Base-by-base conservation (phyloP, 2,113 vertebrate genomes). In the Nettapus auritus region DNA sequence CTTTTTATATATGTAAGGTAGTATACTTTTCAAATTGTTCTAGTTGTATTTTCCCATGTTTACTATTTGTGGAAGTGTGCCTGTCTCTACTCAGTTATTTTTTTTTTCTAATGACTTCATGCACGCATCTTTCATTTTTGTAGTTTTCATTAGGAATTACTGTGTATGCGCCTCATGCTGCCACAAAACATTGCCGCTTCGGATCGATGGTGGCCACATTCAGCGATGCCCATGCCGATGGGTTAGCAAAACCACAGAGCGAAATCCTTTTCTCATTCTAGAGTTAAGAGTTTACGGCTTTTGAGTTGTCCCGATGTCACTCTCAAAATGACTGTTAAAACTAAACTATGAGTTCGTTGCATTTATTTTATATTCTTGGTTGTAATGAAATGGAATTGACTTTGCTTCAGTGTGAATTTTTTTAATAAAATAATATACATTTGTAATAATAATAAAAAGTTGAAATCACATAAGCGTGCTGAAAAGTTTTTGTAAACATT, bases 351-450 rank as follows among this genome's bases (percentile, higher is more conserved):
- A 98, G 96, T 98, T 98, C 98, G 97, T 98, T 98, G 98, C 98
- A 98, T 99, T 99, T 98, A 98, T 99, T 99, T 99, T 99, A 97
- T 99, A 99, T 99, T 97, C 97, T 98, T 97, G 98, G 98, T 98
- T 98, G 98, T 99, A 99, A 99, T 99, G 98, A 99, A 99, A 98
- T 97, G 97, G 98, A 98, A 98, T 98, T 98, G 98, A 98, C 98
- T 98, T 98, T 97, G 97, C 91, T 97, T 98, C 95, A 95, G 83
- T 97, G 96, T 97, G 97, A 82, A 89, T 98, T 97, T 97, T 97
- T 97, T 96, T 70, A 94, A 97, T 97, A 97, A 96, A 97, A 93
- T 94, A 96, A 92, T 97, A 97, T 96, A 91, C 93, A 86, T 95
- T 96, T 94, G 90, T 95, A 93, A 93, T 92, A 96, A 97, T 90